Evolutionary conservation across 2,113 vertebrate species (phyloP), one percentile per base, ranked within the genome.

Genomic region (Steatornis caripensis): DNA sequence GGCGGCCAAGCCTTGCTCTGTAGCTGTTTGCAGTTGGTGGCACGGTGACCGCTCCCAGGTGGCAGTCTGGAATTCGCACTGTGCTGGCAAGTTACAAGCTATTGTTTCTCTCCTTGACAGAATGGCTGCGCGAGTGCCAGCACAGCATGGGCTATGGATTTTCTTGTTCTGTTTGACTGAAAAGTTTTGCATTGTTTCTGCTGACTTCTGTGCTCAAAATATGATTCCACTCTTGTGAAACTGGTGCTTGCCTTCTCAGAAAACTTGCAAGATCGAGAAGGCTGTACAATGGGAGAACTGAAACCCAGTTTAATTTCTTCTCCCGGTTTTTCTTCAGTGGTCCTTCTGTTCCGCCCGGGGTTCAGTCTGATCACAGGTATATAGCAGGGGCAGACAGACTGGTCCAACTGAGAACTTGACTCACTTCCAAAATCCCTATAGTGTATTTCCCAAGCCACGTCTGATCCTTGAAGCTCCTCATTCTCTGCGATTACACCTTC

Each of bases 81-180:
- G 61, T 10, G 66, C 75, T 95, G 95, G 93, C 84, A 14, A 72
- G 89, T 53, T 21, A 16, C 1, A 15, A 51, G 60, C 90, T 86
- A 91, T 96, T 96, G 96, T 96, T 93, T 36, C 58, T 27, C 11
- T 74, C 71, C 80, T 26, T 90, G 84, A 54, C 36, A 39, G 75
- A 61, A 43, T 0, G 58, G 61, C 84, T 77, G 57, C 51, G 57
- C 8, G 6, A 74, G 66, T 54, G 62, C 85, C 90, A 88, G 87
- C 78, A 23, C 92, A 94, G 93, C 9, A 7, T 6, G 75, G 41
- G 41, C 84, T 13, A 4, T 15, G 78, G 77, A 32, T 76, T 88
- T 77, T 54, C 93, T 76, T 57, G 45, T 65, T 71, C 57, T 41
- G n/a, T 53, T 89, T n/a, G 85, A 23, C 75, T 94, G 37, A n/a